These are phyloP conservation scores for Jordanella pulchra DNA, from an alignment of 2,797 vertebrate genomes.

Conservation along the genomic window DNA sequence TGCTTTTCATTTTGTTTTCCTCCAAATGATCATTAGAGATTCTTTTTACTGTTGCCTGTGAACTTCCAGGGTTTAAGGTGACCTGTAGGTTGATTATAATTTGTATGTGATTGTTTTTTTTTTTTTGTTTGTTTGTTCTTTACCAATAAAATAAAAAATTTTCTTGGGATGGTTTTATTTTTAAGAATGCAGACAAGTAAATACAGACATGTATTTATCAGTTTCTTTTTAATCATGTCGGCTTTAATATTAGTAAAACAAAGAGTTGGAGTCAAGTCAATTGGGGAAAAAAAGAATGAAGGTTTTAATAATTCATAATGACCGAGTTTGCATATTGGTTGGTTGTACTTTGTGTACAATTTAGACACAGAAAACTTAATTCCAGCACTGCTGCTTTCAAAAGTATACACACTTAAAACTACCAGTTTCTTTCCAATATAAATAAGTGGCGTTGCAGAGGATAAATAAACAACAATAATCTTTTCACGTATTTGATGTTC, in stretches of 20 bases:
- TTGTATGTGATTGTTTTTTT: constrained; percentile 50
- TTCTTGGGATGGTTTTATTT: constrained; percentile 47
- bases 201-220: too few relatives aligned
- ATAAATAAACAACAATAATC: background rate
- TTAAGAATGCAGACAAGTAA: background rate
- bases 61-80: constrained; percentile 37
- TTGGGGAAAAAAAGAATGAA: too few relatives aligned
- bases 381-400: background rate
- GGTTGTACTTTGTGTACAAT: background rate
- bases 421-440: background rate
- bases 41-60: constrained; percentile 25
- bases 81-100: constrained; percentile 47
- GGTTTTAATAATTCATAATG: too few relatives aligned
- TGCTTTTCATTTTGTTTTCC: constrained; percentile 21
- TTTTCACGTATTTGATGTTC: background rate
- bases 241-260: background rate
- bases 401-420: background rate
- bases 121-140: too few relatives aligned
- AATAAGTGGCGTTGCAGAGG: background rate
- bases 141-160: constrained; percentile 72
- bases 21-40: constrained; percentile 48
- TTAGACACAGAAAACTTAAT: background rate
- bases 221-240: too few relatives aligned
- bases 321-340: background rate
- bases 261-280: background rate